Percentiles rank a stretch among this genome's conserved stretches.
phyloP scores from a whole-genome alignment of 2,797 vertebrate genomes.

The Graptemys geographica region DNA sequence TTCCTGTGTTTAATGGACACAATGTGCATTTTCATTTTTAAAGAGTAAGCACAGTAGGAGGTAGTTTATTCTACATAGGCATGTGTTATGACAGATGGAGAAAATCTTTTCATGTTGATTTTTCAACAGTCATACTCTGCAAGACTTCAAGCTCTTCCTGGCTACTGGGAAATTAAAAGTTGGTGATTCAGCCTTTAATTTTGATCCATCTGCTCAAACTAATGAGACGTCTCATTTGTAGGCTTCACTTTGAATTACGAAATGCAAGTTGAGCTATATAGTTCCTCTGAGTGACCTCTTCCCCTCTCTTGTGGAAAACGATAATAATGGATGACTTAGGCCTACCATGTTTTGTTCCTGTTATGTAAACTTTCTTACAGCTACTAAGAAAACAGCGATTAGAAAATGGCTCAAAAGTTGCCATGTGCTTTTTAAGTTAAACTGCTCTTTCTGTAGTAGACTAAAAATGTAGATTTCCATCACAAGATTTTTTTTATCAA shows the following conservation, averaged over 20 bases:
- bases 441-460: slow-evolving; percentile 46
- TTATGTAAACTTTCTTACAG: slow-evolving; percentile 39
- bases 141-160: slow-evolving; percentile 82
- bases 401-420: slow-evolving; percentile 54
- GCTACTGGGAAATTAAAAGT: slow-evolving; percentile 89
- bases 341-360: slow-evolving; percentile 57
- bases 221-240: slow-evolving; percentile 87
- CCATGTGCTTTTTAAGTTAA: slow-evolving; percentile 37
- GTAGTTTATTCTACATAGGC: slow-evolving; percentile 78
- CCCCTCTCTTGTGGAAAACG: slow-evolving; percentile 72
- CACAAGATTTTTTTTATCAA: slow-evolving; percentile 5
- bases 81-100: slow-evolving; percentile 86
- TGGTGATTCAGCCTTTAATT: slow-evolving; percentile 90
- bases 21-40: slow-evolving; percentile 68
- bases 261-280: slow-evolving; percentile 79
- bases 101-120: slow-evolving; percentile 84
- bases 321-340: slow-evolving; percentile 78
- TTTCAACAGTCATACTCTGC: slow-evolving; percentile 82
- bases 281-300: slow-evolving; percentile 75
- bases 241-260: slow-evolving; percentile 85
- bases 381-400: slow-evolving; percentile 51
- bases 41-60: slow-evolving; percentile 75
- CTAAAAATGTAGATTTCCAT: slow-evolving; percentile 30
- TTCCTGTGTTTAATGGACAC: slow-evolving; percentile 72
- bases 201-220: slow-evolving; percentile 92